phyloP scores from a whole-genome alignment of 2,113 vertebrate genomes.

The Lontra canadensis region DNA sequence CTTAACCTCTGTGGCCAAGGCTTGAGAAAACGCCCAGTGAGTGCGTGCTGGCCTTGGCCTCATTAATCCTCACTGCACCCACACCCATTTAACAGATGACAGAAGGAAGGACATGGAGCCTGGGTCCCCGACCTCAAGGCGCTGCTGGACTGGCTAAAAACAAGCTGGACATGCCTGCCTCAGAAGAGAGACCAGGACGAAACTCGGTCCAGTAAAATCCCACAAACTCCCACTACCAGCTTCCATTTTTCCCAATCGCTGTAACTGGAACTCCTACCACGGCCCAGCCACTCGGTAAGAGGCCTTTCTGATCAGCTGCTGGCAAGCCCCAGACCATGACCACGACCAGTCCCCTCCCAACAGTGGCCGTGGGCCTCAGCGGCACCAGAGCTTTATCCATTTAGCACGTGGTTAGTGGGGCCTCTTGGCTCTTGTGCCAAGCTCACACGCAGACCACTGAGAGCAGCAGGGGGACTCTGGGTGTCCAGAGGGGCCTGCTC shows the following conservation, averaged over 20 bases:
- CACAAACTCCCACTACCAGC: neutral
- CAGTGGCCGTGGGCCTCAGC: neutral
- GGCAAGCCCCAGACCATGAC: neutral
- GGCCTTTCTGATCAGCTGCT: neutral
- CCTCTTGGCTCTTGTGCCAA: neutral
- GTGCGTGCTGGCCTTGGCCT: neutral
- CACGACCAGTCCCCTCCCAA: too few relatives aligned
- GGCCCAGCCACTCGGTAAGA: rapidly evolving
- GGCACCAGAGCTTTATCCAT: neutral
- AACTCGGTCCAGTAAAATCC: neutral
- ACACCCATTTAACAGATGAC: neutral
- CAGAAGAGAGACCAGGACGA: neutral
- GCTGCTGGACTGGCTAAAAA: too few relatives aligned
- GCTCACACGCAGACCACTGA: neutral
- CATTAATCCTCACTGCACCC: neutral
- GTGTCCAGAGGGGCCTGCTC: neutral
- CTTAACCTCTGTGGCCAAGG: rapidly evolving
- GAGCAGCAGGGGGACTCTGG: too few relatives aligned
- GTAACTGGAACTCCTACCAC: too few relatives aligned
- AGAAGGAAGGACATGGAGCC: neutral
- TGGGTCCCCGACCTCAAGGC: neutral
- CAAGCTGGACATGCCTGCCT: neutral
- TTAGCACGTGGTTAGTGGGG: rapidly evolving
- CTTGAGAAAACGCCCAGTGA: rapidly evolving
- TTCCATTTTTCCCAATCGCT: neutral